Base-by-base conservation (phyloP, 2,113 vertebrate genomes). In the Geococcyx californianus region DNA sequence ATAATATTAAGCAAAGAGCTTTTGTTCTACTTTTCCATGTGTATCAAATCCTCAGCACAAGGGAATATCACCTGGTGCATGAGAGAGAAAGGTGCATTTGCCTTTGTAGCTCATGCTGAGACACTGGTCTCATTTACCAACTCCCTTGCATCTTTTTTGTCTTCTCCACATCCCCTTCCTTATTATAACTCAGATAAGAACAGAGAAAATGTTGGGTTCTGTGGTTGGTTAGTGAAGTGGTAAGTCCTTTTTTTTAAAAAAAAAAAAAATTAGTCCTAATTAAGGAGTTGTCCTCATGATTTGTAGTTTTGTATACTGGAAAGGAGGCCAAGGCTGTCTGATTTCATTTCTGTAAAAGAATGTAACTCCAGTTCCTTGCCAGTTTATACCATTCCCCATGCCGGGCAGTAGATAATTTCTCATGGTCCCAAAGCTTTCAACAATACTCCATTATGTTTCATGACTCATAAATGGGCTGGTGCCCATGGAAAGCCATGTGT, bases 381-480 rank as follows among this genome's bases (percentile, higher is more conserved):
- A 97, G 97, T 97, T 98, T 97, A 95, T 96, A 97, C 96, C 97
- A 96, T 97, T 97, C 95, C 96, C 96, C 97, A 97, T 92, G 95
- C 95, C 33, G 95, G 96, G 96, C 97, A 97, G 83, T 90, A 97
- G 94, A 97, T 96, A 97, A 96, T 97, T 97, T 97, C 97, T 97
- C 97, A 95, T 97, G 96, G 97, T 97, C 97, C 96, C 97, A 95
- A 93, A 95, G 94, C 91, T 97, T 96, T 94, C 95, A 98, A 98
- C 98, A 98, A 98, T 98, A 98, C 96, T 95, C 95, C 93, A 95
- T 98, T 98, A 97, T 98, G 95, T 95, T 73, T 94, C 91, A 96
- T 98, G 98, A 98, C 94, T 98, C 98, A 98, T 81, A 85, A 89
- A 95, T 98, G 98, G 98, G 98, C 97, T 91, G 59, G 34, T 84